These are phyloP conservation scores for Lampris incognitus DNA, from an alignment of 2,113 vertebrate genomes.

Conservation along the genomic window DNA sequence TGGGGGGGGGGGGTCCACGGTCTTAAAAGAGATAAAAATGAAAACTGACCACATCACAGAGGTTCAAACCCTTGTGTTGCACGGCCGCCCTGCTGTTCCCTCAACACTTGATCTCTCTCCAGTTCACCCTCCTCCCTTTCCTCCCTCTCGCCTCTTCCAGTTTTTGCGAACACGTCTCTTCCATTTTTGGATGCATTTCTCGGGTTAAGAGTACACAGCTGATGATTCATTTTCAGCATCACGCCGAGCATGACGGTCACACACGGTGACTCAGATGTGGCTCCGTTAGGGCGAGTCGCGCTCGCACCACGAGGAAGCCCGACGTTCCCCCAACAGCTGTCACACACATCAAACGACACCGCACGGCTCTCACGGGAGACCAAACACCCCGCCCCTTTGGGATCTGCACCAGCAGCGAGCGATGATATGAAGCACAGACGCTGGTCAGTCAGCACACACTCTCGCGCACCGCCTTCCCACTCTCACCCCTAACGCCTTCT, in stretches of 20 bases:
- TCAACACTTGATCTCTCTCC: neutral
- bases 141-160: neutral
- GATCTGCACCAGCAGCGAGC: neutral
- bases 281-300: constrained; percentile 41
- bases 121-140: constrained; percentile 14
- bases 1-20: neutral
- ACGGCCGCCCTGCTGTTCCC: too few relatives aligned
- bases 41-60: too few relatives aligned
- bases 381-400: neutral
- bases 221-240: constrained; percentile 43
- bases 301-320: constrained; percentile 13
- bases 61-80: too few relatives aligned
- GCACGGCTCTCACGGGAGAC: neutral
- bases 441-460: neutral
- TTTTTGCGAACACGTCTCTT: constrained; percentile 5
- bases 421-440: neutral
- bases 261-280: constrained; percentile 31
- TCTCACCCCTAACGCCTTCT: too few relatives aligned
- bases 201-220: constrained; percentile 40
- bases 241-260: constrained; percentile 13
- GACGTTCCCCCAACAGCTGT: constrained; percentile 2
- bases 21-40: too few relatives aligned
- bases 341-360: constrained; percentile 14
- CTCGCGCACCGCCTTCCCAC: too few relatives aligned
- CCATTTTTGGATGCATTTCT: constrained; percentile 31